Percentiles rank a stretch among this genome's conserved stretches.
These are phyloP conservation scores for Sesamia nonagrioides DNA, from an alignment of 1,140 invertebrate species.

Conservation along the genomic window DNA sequence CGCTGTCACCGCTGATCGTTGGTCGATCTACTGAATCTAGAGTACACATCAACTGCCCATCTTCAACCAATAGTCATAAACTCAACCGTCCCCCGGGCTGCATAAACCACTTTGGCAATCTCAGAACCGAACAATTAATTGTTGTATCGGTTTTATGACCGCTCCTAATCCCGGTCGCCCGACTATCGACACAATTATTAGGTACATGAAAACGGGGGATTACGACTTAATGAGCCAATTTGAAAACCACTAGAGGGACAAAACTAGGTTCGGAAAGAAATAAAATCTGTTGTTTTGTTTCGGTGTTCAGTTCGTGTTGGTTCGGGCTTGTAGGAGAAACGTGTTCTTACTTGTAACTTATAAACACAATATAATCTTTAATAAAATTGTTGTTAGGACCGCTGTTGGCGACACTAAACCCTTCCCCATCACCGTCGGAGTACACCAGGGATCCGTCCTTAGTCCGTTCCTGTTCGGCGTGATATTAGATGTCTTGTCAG, in stretches of 20 bases:
- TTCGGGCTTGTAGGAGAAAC: not conserved
- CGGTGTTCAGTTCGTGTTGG: not conserved
- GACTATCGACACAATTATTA: conserved; percentile 43
- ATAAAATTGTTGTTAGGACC: too few relatives aligned
- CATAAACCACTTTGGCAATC: conserved; percentile 36
- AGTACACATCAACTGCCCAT: not conserved
- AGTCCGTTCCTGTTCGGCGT: too few relatives aligned
- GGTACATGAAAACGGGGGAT: conserved; percentile 22
- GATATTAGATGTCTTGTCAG: too few relatives aligned
- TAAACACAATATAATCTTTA: too few relatives aligned
- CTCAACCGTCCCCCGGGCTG: not conserved
- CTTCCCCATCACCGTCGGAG: too few relatives aligned
- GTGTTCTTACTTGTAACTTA: too few relatives aligned
- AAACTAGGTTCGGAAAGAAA: conserved; percentile 25
- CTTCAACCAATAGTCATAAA: not conserved
- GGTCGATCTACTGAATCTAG: not conserved
- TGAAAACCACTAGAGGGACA: conserved; percentile 21
- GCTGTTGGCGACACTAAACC: too few relatives aligned
- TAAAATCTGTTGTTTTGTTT: conserved; percentile 31
- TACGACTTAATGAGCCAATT: conserved; percentile 23
- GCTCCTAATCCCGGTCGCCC: conserved; percentile 30
- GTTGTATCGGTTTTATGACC: conserved; percentile 51
- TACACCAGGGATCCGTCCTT: too few relatives aligned
- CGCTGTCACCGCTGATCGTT: not conserved
- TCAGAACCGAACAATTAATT: conserved; percentile 44